Percentiles rank a stretch among this genome's conserved stretches.
Conservation (phyloP, 1,140 invertebrate genomes). For the Pachyrhynchus sulphureomaculatus region DNA sequence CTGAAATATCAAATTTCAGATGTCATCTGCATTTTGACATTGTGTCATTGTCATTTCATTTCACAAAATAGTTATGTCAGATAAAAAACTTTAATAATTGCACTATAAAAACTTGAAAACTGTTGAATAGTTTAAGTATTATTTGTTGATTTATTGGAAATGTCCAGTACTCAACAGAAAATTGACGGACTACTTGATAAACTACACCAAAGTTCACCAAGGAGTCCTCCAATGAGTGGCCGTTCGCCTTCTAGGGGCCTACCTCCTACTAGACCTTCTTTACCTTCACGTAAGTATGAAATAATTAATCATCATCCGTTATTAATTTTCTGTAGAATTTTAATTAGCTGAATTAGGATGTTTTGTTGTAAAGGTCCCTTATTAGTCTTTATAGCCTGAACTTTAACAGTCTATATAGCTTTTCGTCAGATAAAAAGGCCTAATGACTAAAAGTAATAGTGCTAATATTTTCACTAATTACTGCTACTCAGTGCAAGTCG, state of each 20-base stretch:
- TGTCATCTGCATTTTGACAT: too few relatives aligned
- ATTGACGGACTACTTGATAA: slow-evolving; percentile 44
- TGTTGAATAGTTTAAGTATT: neutral
- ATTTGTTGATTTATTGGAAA: slow-evolving; percentile 10
- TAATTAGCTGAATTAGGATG: too few relatives aligned
- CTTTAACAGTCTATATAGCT: too few relatives aligned
- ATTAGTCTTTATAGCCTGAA: too few relatives aligned
- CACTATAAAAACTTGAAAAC: slow-evolving; percentile 3
- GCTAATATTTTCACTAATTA: too few relatives aligned
- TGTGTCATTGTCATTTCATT: slow-evolving; percentile 23
- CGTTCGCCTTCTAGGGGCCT: slow-evolving; percentile 29
- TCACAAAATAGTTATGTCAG: slow-evolving; percentile 21
- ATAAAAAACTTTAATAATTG: slow-evolving; percentile 17
- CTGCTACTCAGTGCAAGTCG: too few relatives aligned
- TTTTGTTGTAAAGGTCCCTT: too few relatives aligned
- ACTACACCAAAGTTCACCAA: slow-evolving; percentile 34
- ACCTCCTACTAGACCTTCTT: slow-evolving; percentile 35
- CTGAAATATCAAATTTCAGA: too few relatives aligned
- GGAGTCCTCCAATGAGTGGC: slow-evolving; percentile 31
- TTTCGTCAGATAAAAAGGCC: too few relatives aligned
- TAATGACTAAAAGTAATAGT: too few relatives aligned
- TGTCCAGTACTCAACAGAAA: slow-evolving; percentile 44
- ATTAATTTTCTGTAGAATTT: too few relatives aligned
- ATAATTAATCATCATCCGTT: neutral
- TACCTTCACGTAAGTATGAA: slow-evolving; percentile 34